phyloP scores from a whole-genome alignment of 2,888 invertebrate genomes.

The Trissolcus brochymenae region DNA sequence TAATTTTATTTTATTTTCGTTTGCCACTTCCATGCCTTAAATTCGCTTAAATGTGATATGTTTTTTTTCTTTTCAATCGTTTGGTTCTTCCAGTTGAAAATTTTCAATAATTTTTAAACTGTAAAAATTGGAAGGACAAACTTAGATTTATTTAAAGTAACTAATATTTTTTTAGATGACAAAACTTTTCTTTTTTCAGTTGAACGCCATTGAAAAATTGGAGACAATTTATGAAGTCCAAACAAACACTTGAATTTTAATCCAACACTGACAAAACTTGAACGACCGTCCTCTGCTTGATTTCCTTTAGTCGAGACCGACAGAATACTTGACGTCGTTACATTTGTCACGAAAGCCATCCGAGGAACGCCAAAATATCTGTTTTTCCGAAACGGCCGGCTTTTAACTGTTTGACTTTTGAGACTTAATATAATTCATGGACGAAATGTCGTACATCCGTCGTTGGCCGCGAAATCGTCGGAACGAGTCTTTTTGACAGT shows the following conservation, averaged over 20 bases:
- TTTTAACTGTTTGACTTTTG: conserved; percentile 20
- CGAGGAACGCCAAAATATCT: neutral
- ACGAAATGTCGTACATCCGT: conserved; percentile 14
- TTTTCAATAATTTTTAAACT: too few relatives aligned
- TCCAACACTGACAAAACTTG: conserved; percentile 10
- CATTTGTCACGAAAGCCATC: conserved; percentile 29
- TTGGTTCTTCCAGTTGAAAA: too few relatives aligned
- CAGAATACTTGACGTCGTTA: conserved; percentile 13
- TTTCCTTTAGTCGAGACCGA: conserved; percentile 7
- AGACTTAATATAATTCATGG: conserved; percentile 17
- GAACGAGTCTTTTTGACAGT: conserved; percentile 16
- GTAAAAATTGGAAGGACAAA: too few relatives aligned
- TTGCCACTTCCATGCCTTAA: too few relatives aligned
- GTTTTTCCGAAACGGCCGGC: conserved; percentile 17
- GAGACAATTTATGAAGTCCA: conserved; percentile 16
- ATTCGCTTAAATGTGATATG: too few relatives aligned
- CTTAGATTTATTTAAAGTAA: too few relatives aligned
- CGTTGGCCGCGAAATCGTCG: conserved; percentile 26
- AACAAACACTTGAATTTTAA: conserved; percentile 24
- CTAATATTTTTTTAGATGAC: too few relatives aligned
- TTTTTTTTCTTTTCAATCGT: too few relatives aligned
- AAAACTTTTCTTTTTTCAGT: too few relatives aligned
- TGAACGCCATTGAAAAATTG: neutral
- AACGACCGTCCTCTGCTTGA: conserved; percentile 4
- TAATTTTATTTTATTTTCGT: neutral